Base-by-base conservation (phyloP, 2,888 invertebrate species). In the Drosophila yooni region DNA sequence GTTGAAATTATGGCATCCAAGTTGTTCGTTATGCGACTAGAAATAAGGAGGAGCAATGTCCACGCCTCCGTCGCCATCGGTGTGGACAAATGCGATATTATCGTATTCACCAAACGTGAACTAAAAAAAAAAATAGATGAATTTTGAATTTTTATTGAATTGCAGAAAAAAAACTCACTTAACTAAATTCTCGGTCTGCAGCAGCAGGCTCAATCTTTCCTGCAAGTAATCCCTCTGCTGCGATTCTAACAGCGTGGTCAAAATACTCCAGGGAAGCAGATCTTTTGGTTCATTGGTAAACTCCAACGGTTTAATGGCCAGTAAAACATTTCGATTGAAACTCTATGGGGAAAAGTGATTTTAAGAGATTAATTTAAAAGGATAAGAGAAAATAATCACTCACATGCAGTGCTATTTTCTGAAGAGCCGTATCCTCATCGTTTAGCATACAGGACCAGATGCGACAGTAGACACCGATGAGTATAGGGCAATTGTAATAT, bases 31-130 rank as follows among this genome's bases (percentile, higher is more conserved):
- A 93, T 90, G 21, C 93, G 92, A 71, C 92, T 92, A 8, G 85
- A 86, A n/a, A 86, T 53, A 0, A 86, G 56, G 0, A 86, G 57
- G 2, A 93, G 78, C 29, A 93, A 69, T 8, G 91, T 85, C 93
- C 93, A 93, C 2, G 93, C 93, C 70, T 93, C 93, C 0, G 92
- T 92, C 7, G 92, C 93, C 78, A 93, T 92, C 2, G 91, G 85
- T 0, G 92, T 92, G 25, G 89, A 76, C 27, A 92, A 76, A 70
- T 93, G 92, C 0, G 93, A 93, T 66, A 93, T 92, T 36, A 93
- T 90, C 0, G 88, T 85, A 33, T 89, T 82, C 5, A 93, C 78
- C 33, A 91, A 80, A 48, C 85, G 75, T 3, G 88, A 65, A 33
- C 93, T 93, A 36, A 25, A 82, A 77, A 84, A 79, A 27, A 84